These are phyloP conservation scores for Aricia artaxerxes DNA, from an alignment of 2,888 invertebrate species.

Conservation along the genomic window DNA sequence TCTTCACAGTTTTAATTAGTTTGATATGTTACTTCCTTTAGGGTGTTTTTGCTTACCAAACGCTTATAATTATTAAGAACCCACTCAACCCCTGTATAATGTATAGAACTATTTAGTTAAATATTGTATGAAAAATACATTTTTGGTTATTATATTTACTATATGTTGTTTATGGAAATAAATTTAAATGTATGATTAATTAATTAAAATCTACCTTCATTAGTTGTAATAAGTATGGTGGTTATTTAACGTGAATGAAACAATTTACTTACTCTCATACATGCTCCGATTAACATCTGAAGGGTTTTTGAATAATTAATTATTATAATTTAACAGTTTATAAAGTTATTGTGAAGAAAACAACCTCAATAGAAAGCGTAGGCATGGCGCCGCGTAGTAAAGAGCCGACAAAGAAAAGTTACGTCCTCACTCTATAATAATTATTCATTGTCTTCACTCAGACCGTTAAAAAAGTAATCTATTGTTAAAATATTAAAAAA, in stretches of 20 bases:
- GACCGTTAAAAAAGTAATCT: not conserved
- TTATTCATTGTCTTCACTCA: constrained; percentile 1
- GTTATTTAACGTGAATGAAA: constrained; percentile 14
- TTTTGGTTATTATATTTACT: not conserved
- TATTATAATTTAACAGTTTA: constrained; percentile 11
- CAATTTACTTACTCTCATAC: not conserved
- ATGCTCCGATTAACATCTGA: constrained; percentile 25
- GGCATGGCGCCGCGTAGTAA: constrained; percentile 8
- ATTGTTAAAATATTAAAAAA: not conserved
- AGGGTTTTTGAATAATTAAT: not conserved
- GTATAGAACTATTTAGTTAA: not conserved
- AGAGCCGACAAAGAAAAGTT: constrained; percentile 6
- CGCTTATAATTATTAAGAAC: not conserved
- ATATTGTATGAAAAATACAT: not conserved
- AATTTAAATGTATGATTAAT: not conserved
- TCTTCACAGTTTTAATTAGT: not conserved
- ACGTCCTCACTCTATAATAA: not conserved
- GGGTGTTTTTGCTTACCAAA: not conserved
- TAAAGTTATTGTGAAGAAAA: constrained; percentile 10
- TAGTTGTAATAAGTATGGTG: constrained; percentile 3
- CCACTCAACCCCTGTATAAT: not conserved
- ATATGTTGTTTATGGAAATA: not conserved
- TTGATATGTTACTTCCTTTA: not conserved
- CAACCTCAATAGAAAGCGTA: not conserved
- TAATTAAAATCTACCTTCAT: constrained; percentile 15